Base-by-base conservation (phyloP, 92 coral and sea anemone species). In the Parazoanthus darwini region DNA sequence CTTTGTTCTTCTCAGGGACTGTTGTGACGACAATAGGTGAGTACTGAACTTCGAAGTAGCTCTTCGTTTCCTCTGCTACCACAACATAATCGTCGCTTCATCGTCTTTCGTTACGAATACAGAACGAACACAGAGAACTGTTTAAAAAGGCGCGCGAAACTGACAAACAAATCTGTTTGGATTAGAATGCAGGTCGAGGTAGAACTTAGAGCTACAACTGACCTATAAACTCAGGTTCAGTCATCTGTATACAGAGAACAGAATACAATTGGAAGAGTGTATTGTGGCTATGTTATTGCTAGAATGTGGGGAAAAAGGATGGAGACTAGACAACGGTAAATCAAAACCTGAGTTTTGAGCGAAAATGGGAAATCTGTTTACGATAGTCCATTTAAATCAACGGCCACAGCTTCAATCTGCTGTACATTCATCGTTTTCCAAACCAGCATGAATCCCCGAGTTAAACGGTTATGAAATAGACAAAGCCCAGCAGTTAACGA, bases 1-100 rank as follows among this genome's bases (percentile, higher is more conserved):
- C 99, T 6, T 85, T 97, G 58, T 97, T 97, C 74, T 97, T 97
- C 89, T 95, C 99, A 5, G 99, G 99, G 36, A 97, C 99, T 9
- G 99, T 97, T 2, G 99, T 97, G 0, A 97, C 99, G 0, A 97
- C 99, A 6, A 97, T 97, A 76, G 99, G 99, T 95, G 79, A 90
- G 98, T 77, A 29, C 33, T 29, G 33, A 46, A 8, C 46, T 4
- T 13, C 37, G 11, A 29, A 13, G 36, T 81, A 46, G 42, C 54
- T 79, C 70, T 63, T 63, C 70, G 26, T 63, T 63, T 63, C 5
- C 0, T 20, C n/a, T 20, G 25, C 2, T 1, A 63, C 2, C 26
- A 26, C 22, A 63, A 22, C 70, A 23, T 14, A 39, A 36, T 6
- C 37, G n/a, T 18, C 25, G 26, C 48, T 76, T 76, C 35, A 76